These are phyloP conservation scores for Paramisgurnus dabryanus DNA, from an alignment of 2,113 vertebrate species.

Conservation along the genomic window DNA sequence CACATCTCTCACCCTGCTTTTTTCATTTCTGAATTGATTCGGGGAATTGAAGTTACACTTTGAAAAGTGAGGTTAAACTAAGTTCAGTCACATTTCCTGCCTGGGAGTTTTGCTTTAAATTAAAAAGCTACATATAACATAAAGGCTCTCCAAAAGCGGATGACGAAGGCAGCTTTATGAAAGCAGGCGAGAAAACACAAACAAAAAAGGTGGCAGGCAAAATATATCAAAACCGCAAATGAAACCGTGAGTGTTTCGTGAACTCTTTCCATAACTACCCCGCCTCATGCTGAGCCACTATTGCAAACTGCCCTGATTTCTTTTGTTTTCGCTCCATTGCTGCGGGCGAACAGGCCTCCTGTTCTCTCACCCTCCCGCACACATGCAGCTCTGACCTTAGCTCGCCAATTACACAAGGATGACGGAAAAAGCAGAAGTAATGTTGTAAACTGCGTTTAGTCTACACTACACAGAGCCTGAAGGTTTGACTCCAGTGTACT, in stretches of 20 bases:
- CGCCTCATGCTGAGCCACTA: conserved; percentile 51
- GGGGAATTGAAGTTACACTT: conserved; percentile 23
- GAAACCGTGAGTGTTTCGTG: conserved; percentile 20
- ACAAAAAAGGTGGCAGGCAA: not conserved
- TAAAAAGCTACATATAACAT: conserved; percentile 39
- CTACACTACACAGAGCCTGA: not conserved
- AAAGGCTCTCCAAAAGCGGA: conserved; percentile 31
- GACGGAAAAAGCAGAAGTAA: conserved; percentile 51
- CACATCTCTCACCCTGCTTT: not conserved
- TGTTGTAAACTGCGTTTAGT: conserved; percentile 49
- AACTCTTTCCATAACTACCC: conserved; percentile 58
- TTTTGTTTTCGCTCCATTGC: conserved; percentile 66
- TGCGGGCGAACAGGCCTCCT: conserved; percentile 63
- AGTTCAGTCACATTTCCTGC: conserved; percentile 40
- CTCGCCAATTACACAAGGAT: conserved; percentile 66
- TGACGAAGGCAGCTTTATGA: conserved; percentile 20
- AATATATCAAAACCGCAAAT: conserved; percentile 50
- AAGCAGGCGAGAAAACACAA: not conserved
- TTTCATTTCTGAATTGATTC: conserved; percentile 19
- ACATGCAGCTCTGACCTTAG: conserved; percentile 61
- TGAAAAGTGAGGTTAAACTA: conserved; percentile 43
- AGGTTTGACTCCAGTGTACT: not conserved
- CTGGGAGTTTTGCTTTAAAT: conserved; percentile 33
- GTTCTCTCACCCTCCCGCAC: conserved; percentile 51
- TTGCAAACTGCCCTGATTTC: conserved; percentile 58